These are phyloP conservation scores for Drosophila cracens DNA, from an alignment of 2,888 invertebrate genomes.

Conservation along the genomic window DNA sequence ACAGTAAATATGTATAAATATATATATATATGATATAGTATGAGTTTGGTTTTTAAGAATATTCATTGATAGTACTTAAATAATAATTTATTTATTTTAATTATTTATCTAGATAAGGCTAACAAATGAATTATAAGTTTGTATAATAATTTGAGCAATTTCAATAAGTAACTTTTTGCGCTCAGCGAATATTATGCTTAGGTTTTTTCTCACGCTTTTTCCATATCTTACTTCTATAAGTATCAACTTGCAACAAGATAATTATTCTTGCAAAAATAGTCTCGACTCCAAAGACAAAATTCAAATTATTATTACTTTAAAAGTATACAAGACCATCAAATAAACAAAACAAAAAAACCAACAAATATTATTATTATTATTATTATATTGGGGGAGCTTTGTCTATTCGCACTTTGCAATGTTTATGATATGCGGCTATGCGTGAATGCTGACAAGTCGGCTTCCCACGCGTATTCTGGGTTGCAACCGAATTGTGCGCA, in stretches of 20 bases:
- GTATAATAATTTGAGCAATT: not conserved
- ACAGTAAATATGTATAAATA: not conserved
- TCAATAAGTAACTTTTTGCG: not conserved
- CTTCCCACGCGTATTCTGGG: slow-evolving; percentile 19
- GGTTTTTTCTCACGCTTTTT: not conserved
- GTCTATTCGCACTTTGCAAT: slow-evolving; percentile 13
- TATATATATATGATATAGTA: not conserved
- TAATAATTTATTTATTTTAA: not conserved
- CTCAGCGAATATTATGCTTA: not conserved
- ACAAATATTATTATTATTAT: not conserved
- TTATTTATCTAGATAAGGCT: not conserved
- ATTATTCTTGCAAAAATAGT: not conserved
- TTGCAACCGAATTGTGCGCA: slow-evolving; percentile 20
- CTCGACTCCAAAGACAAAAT: not conserved
- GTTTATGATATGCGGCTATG: not conserved
- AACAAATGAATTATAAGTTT: not conserved
- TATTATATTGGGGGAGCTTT: not conserved
- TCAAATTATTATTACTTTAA: not conserved
- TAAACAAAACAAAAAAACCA: not conserved
- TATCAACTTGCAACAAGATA: not conserved
- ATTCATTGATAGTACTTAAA: not conserved
- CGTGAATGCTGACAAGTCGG: slow-evolving; percentile 23
- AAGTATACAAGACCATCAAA: not conserved
- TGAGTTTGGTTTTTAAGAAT: not conserved
- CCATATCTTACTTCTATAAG: not conserved